Evolutionary conservation across 1,140 invertebrate species (phyloP).

Genomic region (Hyles vespertilio): DNA sequence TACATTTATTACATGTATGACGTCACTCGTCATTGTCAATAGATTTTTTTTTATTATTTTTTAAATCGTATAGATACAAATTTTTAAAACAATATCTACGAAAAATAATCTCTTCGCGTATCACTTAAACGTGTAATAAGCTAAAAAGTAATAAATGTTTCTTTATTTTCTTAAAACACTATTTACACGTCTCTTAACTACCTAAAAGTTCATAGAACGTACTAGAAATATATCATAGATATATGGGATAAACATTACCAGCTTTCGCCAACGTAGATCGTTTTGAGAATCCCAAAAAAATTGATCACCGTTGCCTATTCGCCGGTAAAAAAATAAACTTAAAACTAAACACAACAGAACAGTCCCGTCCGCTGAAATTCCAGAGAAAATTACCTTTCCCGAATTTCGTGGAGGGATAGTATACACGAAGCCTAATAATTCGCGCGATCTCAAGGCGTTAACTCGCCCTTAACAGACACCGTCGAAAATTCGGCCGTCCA

Average conservation of each 20-base stretch:
- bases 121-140: slow-evolving; percentile 19
- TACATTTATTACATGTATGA: slow-evolving; percentile 24
- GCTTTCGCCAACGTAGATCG: slow-evolving; percentile 66
- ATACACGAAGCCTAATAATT: slow-evolving; percentile 33
- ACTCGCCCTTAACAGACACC: slow-evolving; percentile 13
- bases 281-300: slow-evolving; percentile 24
- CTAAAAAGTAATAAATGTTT: slow-evolving; percentile 1
- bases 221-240: slow-evolving; percentile 96
- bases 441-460: slow-evolving; percentile 11
- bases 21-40: slow-evolving; percentile 31
- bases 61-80: slow-evolving; percentile 14
- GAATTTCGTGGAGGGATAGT: slow-evolving; percentile 62
- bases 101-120: slow-evolving; percentile 31
- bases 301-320: slow-evolving; percentile 44
- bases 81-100: slow-evolving; percentile 12
- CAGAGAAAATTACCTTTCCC: slow-evolving; percentile 72
- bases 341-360: slow-evolving; percentile 44
- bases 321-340: slow-evolving; percentile 60
- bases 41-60: slow-evolving; percentile 11
- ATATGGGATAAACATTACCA: slow-evolving; percentile 93
- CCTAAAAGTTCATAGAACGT: slow-evolving; percentile 92
- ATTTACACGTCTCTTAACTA: slow-evolving; percentile 56
- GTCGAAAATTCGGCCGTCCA: slow-evolving; percentile 39
- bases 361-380: slow-evolving; percentile 63
- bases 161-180: slow-evolving; percentile 12